Percentiles rank a stretch among this genome's conserved stretches.
Evolutionary conservation across 2,888 invertebrate species (phyloP).

Genomic region (Xiphydria camelus): DNA sequence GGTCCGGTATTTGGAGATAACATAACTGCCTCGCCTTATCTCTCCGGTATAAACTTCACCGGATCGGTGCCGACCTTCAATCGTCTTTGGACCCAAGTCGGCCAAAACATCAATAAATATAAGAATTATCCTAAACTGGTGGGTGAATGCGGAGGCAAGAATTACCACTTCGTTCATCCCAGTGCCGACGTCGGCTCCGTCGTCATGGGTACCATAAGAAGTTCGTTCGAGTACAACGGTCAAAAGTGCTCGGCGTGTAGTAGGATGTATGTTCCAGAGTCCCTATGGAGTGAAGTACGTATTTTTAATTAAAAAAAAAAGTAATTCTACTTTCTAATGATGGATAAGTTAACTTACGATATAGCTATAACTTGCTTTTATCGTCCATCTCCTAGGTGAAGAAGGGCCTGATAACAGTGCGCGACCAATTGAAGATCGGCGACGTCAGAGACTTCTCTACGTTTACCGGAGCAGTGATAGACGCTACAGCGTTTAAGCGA

Average conservation of each 20-base stretch:
- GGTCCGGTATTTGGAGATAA: slow-evolving; percentile 94
- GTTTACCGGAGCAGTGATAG: slow-evolving; percentile 96
- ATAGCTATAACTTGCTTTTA: slow-evolving; percentile 5
- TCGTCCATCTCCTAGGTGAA: slow-evolving; percentile 62
- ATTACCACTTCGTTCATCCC: slow-evolving; percentile 96
- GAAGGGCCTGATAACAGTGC: slow-evolving; percentile 70
- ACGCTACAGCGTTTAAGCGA: slow-evolving; percentile 87
- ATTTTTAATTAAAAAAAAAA: too few species aligned
- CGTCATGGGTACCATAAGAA: slow-evolving; percentile 80
- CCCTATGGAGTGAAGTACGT: slow-evolving; percentile 75
- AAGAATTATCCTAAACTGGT: slow-evolving; percentile 90
- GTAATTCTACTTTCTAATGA: too few species aligned
- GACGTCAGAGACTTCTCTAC: slow-evolving; percentile 79
- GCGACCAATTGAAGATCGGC: slow-evolving; percentile 80
- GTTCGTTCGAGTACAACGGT: slow-evolving; percentile 95
- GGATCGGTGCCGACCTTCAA: slow-evolving; percentile 97
- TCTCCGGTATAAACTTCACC: slow-evolving; percentile 97
- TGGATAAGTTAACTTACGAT: not conserved
- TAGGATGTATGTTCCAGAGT: slow-evolving; percentile 93
- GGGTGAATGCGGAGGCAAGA: slow-evolving; percentile 98
- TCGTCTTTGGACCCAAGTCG: slow-evolving; percentile 90
- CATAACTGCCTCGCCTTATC: slow-evolving; percentile 80
- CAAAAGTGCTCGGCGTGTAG: slow-evolving; percentile 99
- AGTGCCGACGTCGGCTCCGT: slow-evolving; percentile 85
- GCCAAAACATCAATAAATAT: slow-evolving; percentile 82